phyloP scores from a whole-genome alignment of 35 echinoderm and acorn worm genomes.

The Anneissia japonica region DNA sequence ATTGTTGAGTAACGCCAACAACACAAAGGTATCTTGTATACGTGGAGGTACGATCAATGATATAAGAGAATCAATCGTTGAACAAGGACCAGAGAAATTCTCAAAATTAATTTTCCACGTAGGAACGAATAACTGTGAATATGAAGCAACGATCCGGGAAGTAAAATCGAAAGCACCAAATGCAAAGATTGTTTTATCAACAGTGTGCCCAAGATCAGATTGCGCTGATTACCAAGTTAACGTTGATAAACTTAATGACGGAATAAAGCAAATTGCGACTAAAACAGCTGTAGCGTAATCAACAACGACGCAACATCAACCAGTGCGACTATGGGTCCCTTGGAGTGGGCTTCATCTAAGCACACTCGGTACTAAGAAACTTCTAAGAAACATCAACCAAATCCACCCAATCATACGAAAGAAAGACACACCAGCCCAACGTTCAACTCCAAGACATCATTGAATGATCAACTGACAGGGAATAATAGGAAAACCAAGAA shows the following conservation, averaged over 20 bases:
- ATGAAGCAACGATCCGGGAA: not conserved
- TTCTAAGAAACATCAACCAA: conserved; percentile 14
- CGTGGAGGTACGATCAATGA: too few relatives aligned
- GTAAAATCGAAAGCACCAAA: conserved; percentile 1
- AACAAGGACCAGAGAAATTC: too few relatives aligned
- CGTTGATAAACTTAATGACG: conserved; percentile 9
- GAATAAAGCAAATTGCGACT: not conserved
- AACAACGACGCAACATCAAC: conserved; percentile 25
- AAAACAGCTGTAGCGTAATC: conserved; percentile 12
- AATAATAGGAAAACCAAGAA: too few relatives aligned
- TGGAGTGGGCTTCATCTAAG: conserved; percentile 10
- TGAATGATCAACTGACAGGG: too few relatives aligned
- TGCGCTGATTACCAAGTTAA: not conserved
- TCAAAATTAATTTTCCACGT: conserved; percentile 9
- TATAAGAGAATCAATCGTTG: too few relatives aligned
- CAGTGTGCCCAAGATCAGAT: conserved; percentile 26
- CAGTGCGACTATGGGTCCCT: not conserved
- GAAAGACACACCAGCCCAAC: too few relatives aligned
- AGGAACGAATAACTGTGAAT: conserved; percentile 24
- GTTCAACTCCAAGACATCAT: too few relatives aligned
- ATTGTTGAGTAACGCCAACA: too few relatives aligned
- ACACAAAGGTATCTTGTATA: too few relatives aligned
- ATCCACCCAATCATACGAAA: not conserved
- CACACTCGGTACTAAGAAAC: not conserved
- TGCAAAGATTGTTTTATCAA: not conserved